phyloP scores from a whole-genome alignment of 1,140 invertebrate genomes.

The Araneus ventricosus region DNA sequence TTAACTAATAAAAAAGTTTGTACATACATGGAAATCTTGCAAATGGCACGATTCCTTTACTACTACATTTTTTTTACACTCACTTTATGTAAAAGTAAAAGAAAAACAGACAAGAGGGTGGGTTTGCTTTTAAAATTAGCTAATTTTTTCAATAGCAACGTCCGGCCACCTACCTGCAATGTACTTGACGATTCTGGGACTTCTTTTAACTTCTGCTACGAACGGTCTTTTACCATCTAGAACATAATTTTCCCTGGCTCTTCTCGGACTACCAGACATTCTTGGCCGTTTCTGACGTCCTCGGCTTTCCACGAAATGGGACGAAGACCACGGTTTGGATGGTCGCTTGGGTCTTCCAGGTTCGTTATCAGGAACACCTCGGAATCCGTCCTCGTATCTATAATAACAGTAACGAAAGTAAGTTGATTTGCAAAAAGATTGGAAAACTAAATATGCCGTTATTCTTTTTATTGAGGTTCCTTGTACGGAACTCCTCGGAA shows the following conservation, averaged over 20 bases:
- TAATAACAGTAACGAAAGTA: background rate
- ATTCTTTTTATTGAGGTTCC: background rate
- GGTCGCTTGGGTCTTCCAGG: background rate
- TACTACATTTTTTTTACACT: no score
- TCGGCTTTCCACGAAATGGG: background rate
- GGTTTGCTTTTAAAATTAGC: no score
- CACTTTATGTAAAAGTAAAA: no score
- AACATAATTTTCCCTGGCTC: background rate
- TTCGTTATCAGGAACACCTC: background rate
- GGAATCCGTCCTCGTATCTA: slow-evolving; percentile 3
- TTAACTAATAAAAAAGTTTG: no score
- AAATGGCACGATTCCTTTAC: no score
- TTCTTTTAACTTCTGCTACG: slow-evolving; percentile 38
- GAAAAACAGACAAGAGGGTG: no score
- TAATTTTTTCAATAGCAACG: background rate
- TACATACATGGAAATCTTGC: no score
- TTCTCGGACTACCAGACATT: background rate
- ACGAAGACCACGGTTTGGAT: background rate
- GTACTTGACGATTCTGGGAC: slow-evolving; percentile 56
- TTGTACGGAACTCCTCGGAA: no score
- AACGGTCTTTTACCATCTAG: background rate
- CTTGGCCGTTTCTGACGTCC: background rate
- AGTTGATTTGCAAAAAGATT: background rate
- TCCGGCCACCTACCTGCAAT: slow-evolving; percentile 37
- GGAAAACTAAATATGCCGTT: background rate